phyloP scores from a whole-genome alignment of 1,140 invertebrate genomes.

The Atta texana region DNA sequence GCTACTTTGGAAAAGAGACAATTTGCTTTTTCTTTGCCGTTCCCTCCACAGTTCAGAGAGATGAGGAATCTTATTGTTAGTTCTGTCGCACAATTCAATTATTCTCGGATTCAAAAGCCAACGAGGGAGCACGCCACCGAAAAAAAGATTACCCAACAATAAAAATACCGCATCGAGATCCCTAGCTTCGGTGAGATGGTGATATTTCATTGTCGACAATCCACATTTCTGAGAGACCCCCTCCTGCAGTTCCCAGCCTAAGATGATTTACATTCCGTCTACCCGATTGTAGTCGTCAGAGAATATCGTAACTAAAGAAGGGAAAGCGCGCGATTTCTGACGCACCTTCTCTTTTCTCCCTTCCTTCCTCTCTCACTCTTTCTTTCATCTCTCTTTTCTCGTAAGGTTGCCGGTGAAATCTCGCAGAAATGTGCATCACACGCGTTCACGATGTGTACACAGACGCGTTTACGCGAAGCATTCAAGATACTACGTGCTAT shows the following conservation, averaged over 20 bases:
- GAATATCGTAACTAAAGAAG: slow-evolving; percentile 30
- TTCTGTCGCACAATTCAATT: slow-evolving; percentile 51
- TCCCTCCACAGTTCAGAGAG: neutral
- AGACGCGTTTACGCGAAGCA: neutral
- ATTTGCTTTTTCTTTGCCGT: neutral
- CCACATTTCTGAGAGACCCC: slow-evolving; percentile 22
- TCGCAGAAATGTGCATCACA: slow-evolving; percentile 63
- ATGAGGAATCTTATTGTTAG: slow-evolving; percentile 38
- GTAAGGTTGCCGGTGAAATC: slow-evolving; percentile 66
- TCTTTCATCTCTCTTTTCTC: neutral
- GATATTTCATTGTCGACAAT: slow-evolving; percentile 7
- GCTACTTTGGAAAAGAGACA: neutral
- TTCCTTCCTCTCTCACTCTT: neutral
- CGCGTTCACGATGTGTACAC: slow-evolving; percentile 13
- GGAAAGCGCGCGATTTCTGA: slow-evolving; percentile 23
- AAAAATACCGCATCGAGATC: slow-evolving; percentile 45
- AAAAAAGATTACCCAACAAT: slow-evolving; percentile 44
- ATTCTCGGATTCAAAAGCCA: slow-evolving; percentile 34
- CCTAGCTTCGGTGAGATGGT: neutral
- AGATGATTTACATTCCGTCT: slow-evolving; percentile 24
- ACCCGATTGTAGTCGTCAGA: neutral
- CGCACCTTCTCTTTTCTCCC: neutral
- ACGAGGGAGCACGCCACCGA: neutral
- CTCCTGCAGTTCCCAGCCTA: slow-evolving; percentile 3
- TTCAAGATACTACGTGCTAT: slow-evolving; percentile 69